These are phyloP conservation scores for Dipus sagitta DNA, from an alignment of 2,797 vertebrate genomes.

Conservation along the genomic window DNA sequence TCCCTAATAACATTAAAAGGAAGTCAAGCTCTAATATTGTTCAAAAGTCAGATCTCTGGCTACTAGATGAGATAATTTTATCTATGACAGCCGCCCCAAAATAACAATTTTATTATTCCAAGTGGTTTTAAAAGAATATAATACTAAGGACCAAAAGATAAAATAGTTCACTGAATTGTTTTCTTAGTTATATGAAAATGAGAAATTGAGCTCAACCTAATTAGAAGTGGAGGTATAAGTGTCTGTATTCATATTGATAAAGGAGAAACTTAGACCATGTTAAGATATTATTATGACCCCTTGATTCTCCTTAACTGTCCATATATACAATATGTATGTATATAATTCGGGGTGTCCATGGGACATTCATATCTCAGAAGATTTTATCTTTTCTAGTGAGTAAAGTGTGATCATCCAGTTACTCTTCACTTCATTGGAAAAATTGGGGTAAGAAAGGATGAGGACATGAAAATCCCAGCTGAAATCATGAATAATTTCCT, in stretches of 20 bases:
- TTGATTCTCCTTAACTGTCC: neutral
- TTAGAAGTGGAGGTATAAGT: neutral
- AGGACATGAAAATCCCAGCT: neutral
- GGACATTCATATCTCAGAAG: neutral
- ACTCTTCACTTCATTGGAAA: neutral
- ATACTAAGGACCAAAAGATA: neutral
- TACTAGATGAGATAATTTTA: neutral
- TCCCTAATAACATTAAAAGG: neutral
- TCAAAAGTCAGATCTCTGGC: neutral
- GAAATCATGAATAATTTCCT: neutral
- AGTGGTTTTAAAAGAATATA: neutral
- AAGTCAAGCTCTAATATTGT: neutral
- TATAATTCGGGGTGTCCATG: neutral
- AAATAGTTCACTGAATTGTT: neutral
- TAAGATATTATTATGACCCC: neutral
- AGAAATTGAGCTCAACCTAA: neutral
- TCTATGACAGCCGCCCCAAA: neutral
- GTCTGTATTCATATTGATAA: neutral
- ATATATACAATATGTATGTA: neutral
- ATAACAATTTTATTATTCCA: neutral
- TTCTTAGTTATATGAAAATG: neutral
- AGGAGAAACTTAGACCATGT: neutral
- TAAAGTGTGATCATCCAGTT: neutral
- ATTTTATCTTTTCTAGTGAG: neutral
- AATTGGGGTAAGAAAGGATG: neutral